A percentile compares a stretch with the other conserved stretches of the same genome.
Evolutionary conservation across 2,888 invertebrate genomes (phyloP).

Genomic region (Neocrepidodera transversa): DNA sequence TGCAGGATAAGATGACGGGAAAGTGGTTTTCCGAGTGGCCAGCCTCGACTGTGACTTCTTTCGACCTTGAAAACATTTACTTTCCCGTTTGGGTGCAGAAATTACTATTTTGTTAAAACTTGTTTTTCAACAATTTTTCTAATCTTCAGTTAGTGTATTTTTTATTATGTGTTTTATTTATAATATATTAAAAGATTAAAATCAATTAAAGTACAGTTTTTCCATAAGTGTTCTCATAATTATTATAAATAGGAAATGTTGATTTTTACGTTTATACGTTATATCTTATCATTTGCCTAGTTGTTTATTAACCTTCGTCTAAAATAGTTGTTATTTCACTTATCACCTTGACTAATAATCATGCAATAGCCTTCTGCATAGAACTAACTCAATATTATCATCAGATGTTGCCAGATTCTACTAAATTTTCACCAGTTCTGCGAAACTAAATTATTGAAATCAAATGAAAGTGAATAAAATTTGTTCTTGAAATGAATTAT

Average conservation of each 20-base stretch:
- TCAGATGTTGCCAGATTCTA: not conserved
- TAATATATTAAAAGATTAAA: not conserved
- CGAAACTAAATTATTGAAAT: too few relatives aligned
- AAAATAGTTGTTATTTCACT: slow-evolving; percentile 28
- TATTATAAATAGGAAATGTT: slow-evolving; percentile 13
- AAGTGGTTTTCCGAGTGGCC: too few relatives aligned
- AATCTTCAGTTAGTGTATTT: too few relatives aligned
- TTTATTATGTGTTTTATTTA: too few relatives aligned
- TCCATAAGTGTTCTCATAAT: slow-evolving; percentile 3
- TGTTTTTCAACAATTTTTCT: too few relatives aligned
- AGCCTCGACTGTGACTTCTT: too few relatives aligned
- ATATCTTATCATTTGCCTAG: slow-evolving; percentile 23
- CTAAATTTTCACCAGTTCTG: not conserved
- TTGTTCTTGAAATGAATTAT: too few relatives aligned
- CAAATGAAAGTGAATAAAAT: too few relatives aligned
- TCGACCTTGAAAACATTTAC: too few relatives aligned
- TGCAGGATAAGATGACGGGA: too few relatives aligned
- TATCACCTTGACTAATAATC: slow-evolving; percentile 24
- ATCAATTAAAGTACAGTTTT: slow-evolving; percentile 3
- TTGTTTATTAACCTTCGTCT: slow-evolving; percentile 26
- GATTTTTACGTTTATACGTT: slow-evolving; percentile 4
- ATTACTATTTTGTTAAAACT: too few relatives aligned
- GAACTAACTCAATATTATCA: not conserved
- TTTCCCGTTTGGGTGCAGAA: too few relatives aligned
- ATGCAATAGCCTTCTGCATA: slow-evolving; percentile 17